Evolutionary conservation across 23 tunicate species (phyloP), one percentile per base, ranked within the genome.

Genomic region (Halocynthia aurantium): DNA sequence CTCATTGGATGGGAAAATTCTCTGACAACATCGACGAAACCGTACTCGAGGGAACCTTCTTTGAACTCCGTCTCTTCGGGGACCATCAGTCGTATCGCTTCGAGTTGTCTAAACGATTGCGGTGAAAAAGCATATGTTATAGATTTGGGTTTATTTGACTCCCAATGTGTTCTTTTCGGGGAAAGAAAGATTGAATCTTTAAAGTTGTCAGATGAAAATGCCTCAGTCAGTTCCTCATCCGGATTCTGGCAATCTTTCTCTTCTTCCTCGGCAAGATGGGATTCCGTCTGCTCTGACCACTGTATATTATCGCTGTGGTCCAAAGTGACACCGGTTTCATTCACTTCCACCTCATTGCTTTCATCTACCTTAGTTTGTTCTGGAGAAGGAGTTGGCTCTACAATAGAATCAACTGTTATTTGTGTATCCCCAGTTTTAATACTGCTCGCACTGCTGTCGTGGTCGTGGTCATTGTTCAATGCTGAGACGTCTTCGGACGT

Each of bases 401-500:
- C 19, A 65, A 20, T 20, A 49, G 19, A 9, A 10, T 65, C 19
- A 15, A 20, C 31, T 74, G 55, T 64, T 0, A 74, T 74, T 18
- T 52, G 66, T 50, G 78, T 74, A 17, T 50, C 78, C 64, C 64
- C 78, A 0, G 78, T 74, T 74, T 74, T 74, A 22, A 18, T 64
- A 74, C 78, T 74, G 78, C 78, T 74, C 8, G 52, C 57, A 6
- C 78, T 53, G 56, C 78, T 74, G 78, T 50, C 56, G 55, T 74
- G 60, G 22, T 74, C 64, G 6, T 74, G 78, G 65, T 74, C 63
- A 55, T 74, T 17, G n/a, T 0, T 31, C 44, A 31, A 31, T 31
- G 44, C 44, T 31, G 4, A 31, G 44, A 31, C 44, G 1, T 31
- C 44, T 31, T 31, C 44, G 44, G 44, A 31, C 44, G 44, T 31